Evolutionary conservation across 2,888 invertebrate genomes (phyloP), one percentile per base, ranked within the genome.

Genomic region (Cotesia congregata): DNA sequence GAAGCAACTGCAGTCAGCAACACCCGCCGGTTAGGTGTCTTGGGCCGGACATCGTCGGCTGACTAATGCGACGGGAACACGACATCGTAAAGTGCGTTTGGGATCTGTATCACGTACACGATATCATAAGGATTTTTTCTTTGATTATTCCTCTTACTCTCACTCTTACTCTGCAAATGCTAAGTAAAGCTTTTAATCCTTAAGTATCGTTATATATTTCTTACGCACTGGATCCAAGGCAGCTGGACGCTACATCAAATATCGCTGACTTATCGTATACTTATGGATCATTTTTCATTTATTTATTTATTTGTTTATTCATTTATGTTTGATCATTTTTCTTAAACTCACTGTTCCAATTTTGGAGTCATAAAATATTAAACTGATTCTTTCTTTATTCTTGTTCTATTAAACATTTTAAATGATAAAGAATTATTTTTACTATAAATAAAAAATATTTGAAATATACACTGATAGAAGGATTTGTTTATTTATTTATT

Each of bases 31-130:
- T 30, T 30, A 30, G 30, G 30, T 78, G 80, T 80, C 79, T 79
- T 67, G 77, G 71, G 75, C 77, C 71, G 81, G 72, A 79, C 80
- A 79, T 77, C 79, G 71, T 67, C 77, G 76, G 65, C 65, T 83
- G 85, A 85, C 84, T 85, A 84, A 85, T 82, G 83, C 81, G 81
- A 80, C 80, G 78, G 77, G 77, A 79, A 82, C 83, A 84, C 84
- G 83, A 80, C 80, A 82, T 83, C 82, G 80, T 84, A 84, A 85
- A 83, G 79, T 82, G 79, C 81, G 79, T 82, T 82, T 78, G 74
- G 80, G 80, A 83, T 83, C 81, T 83, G 82, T 83, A 82, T 82
- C 77, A 71, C 67, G 74, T 70, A 74, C 6, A 39, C 20, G 15
- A 38, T 72, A 67, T 72, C 72, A 67, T 69, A 73, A 65, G 62